These are phyloP conservation scores for Oophaga sylvatica DNA, from an alignment of 2,797 vertebrate genomes.

Conservation along the genomic window DNA sequence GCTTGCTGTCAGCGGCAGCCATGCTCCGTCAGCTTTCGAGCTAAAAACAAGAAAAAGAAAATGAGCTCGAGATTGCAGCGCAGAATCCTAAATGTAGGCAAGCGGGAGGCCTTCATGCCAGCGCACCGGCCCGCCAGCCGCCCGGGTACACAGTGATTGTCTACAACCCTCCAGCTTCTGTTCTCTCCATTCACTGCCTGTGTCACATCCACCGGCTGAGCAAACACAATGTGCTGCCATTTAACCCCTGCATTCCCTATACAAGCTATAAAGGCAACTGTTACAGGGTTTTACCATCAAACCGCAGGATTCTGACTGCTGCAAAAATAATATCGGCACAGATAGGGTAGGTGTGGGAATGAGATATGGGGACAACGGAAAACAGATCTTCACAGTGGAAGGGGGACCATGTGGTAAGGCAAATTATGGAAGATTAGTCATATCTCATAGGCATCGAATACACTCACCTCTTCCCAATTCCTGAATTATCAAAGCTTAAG, in stretches of 20 bases:
- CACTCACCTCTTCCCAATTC: no score
- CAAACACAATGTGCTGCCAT: neutral
- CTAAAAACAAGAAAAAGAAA: constrained; percentile 65
- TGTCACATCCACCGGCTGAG: constrained; percentile 14
- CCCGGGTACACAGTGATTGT: constrained; percentile 7
- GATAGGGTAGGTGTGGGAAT: no score
- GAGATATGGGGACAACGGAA: no score
- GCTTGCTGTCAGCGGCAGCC: constrained; percentile 58
- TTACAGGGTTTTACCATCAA: neutral
- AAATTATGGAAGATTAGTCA: no score
- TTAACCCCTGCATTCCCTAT: neutral
- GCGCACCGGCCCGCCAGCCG: neutral
- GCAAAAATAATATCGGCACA: no score
- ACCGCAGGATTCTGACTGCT: neutral
- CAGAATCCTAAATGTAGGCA: constrained; percentile 33
- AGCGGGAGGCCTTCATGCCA: constrained; percentile 1
- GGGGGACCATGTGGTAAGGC: no score
- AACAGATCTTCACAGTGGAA: no score
- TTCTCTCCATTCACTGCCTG: constrained; percentile 9
- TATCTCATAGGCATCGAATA: no score
- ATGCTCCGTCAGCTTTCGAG: constrained; percentile 63
- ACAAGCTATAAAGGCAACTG: neutral
- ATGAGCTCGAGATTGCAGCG: constrained; percentile 53
- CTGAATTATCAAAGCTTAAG: no score
- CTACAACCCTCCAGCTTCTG: constrained; percentile 24